phyloP scores from a whole-genome alignment of 2,888 invertebrate genomes.

The Magallana nippona region DNA sequence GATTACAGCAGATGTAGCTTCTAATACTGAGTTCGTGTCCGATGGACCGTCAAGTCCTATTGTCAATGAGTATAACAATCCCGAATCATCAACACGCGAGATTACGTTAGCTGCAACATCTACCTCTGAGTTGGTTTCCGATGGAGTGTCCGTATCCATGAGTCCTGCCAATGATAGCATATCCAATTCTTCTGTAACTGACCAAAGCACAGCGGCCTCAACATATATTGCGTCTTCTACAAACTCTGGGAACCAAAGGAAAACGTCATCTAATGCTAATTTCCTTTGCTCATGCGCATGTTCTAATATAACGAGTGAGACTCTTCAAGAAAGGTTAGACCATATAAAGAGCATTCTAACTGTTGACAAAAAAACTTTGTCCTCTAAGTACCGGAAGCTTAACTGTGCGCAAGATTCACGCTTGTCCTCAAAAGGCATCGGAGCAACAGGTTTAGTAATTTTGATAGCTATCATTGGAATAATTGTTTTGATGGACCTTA shows the following conservation, averaged over 20 bases:
- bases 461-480: not conserved
- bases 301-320: not conserved
- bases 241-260: not conserved
- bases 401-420: not conserved
- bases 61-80: too few relatives aligned
- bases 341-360: not conserved
- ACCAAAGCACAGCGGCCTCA: too few relatives aligned
- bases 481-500: conserved; percentile 1
- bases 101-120: too few relatives aligned
- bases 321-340: not conserved
- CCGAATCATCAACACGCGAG: too few relatives aligned
- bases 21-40: too few relatives aligned
- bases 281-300: not conserved
- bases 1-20: too few relatives aligned
- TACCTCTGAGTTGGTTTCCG: too few relatives aligned
- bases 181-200: too few relatives aligned
- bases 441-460: not conserved
- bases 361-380: not conserved
- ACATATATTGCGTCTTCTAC: not conserved
- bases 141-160: too few relatives aligned
- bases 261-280: not conserved
- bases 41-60: too few relatives aligned
- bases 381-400: not conserved
- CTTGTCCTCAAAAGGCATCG: not conserved
- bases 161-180: too few relatives aligned